Conservation (phyloP, 1,140 invertebrate genomes). For the Drosophila tani region DNA sequence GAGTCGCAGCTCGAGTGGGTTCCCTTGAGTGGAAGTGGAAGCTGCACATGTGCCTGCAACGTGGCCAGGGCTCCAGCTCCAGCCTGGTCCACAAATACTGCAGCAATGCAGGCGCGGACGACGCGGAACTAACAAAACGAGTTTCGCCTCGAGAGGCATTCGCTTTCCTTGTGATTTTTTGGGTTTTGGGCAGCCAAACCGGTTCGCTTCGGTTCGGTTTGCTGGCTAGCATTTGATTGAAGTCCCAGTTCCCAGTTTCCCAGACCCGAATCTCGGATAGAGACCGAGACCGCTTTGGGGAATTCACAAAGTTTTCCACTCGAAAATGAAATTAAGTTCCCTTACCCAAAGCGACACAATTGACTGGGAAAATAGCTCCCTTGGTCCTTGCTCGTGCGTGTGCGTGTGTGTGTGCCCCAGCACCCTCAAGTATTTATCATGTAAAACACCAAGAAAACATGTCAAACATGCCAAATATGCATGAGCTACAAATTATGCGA, state of each 20-base stretch:
- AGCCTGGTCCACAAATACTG: constrained; percentile 22
- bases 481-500: constrained; percentile 81
- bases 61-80: constrained; percentile 29
- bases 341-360: constrained; percentile 11
- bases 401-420: constrained; percentile 24
- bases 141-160: constrained; percentile 19
- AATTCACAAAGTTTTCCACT: constrained; percentile 39
- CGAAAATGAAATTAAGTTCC: constrained; percentile 54
- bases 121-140: constrained; percentile 63
- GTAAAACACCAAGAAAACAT: constrained; percentile 79
- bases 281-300: constrained; percentile 8
- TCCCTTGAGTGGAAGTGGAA: constrained; percentile 3
- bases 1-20: background rate
- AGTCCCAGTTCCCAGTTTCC: constrained; percentile 43
- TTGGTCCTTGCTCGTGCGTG: background rate
- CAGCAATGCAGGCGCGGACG: constrained; percentile 1
- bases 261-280: background rate
- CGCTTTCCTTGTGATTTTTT: background rate
- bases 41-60: constrained; percentile 40
- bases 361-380: constrained; percentile 42
- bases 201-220: constrained; percentile 27
- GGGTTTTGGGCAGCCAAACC: constrained; percentile 21
- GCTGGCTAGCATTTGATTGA: constrained; percentile 65
- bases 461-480: constrained; percentile 81
- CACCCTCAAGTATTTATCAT: constrained; percentile 81